Base-by-base conservation (phyloP, 2,888 invertebrate species). In the Fabriciana adippe region DNA sequence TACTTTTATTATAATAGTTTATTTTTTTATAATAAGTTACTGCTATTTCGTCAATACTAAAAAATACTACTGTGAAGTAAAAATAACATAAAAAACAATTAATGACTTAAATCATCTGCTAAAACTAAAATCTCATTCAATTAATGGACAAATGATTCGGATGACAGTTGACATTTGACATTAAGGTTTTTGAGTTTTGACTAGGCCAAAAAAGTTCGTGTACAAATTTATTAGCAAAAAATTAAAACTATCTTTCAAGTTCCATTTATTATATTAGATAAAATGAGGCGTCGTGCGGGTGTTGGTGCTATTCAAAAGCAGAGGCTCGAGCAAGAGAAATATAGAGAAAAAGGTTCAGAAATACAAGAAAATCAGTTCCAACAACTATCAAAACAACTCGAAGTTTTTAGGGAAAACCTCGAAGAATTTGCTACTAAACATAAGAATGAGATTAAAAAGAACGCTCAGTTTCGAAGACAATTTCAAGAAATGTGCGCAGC, bases 401-500 rank as follows among this genome's bases (percentile, higher is more conserved):
- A 98, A 71, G 96, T 97, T 2, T 99, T 99, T 83, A 95, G 97
- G 71, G 94, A 94, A 45, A 98, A 99, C 83, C 90, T 99, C 51
- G 99, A 99, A 86, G 97, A 98, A 76, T 99, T 99, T 85, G 99
- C 99, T 0, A 93, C 96, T 4, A 98, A 99, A 77, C 99, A 99
- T 84, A 97, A 98, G 81, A 96, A 94, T 76, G 99, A 99, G 82
- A 99, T 99, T 55, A 96, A 96, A 75, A 98, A 98, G 85, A 97
- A 99, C 85, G 95, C 99, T 0, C 96, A 97, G 78, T 99, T 99
- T 82, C 94, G 99, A 48, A 94, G 96, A 64, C 99, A 99, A 87
- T 99, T 99, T 84, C 99, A 99, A 80, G 98, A 99, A 88, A 99
- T 99, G 99, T 99, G 99, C 89, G 97, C 99, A 0, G 97, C 98